A percentile compares a stretch with the other conserved stretches of the same genome.
Conservation (phyloP, 2,888 invertebrate species). For the Diadegma fenestrale region DNA sequence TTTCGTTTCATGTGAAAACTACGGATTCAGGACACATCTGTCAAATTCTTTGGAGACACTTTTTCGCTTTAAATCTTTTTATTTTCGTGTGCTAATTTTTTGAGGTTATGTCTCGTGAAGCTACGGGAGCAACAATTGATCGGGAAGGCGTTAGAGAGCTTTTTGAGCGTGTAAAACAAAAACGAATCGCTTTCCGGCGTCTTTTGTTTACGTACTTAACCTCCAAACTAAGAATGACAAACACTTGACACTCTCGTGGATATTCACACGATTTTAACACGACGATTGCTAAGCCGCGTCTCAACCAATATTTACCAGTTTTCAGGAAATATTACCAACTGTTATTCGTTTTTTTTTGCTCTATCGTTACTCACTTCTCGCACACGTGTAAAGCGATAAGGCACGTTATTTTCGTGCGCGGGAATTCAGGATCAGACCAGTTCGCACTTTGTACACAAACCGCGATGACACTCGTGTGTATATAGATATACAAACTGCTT, state of each 20-base stretch:
- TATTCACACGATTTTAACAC: neutral
- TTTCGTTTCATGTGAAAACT: neutral
- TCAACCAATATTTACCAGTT: neutral
- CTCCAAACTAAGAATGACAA: conserved; percentile 2
- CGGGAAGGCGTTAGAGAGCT: neutral
- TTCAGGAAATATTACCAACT: neutral
- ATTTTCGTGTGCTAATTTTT: neutral
- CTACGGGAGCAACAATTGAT: neutral
- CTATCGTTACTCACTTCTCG: neutral
- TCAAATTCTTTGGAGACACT: neutral
- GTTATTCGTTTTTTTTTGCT: neutral
- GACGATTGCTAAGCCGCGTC: neutral
- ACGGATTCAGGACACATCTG: neutral
- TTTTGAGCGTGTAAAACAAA: neutral
- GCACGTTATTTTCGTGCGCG: conserved; percentile 14
- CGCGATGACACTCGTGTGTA: neutral
- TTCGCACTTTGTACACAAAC: conserved; percentile 13
- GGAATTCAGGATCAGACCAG: neutral
- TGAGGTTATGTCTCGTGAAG: neutral
- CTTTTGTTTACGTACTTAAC: conserved; percentile 32
- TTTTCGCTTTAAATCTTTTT: neutral
- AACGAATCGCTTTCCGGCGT: neutral
- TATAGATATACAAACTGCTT: neutral
- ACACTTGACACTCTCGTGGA: neutral
- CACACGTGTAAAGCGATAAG: neutral